Evolutionary conservation across 2,113 vertebrate genomes (phyloP).

Genomic region (Prinia subflava): DNA sequence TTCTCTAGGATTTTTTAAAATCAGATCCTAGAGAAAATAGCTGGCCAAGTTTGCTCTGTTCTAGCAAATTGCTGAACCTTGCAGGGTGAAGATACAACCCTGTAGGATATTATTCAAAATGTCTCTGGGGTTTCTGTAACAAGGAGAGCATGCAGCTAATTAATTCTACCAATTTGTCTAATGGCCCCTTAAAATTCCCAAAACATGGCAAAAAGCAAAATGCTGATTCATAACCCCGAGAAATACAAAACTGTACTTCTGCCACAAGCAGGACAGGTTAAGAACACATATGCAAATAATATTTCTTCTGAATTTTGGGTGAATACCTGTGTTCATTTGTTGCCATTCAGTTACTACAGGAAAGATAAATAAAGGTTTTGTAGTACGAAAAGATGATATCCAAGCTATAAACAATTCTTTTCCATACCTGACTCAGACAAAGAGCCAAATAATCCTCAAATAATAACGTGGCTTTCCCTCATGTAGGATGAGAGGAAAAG

Average conservation of each 20-base stretch:
- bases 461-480: not conserved
- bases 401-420: not conserved
- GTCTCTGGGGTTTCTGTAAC: not conserved
- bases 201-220: not conserved
- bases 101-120: not conserved
- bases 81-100: not conserved
- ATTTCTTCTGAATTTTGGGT: not conserved
- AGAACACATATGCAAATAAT: not conserved
- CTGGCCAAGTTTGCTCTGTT: not conserved
- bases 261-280: not conserved
- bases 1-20: slow-evolving; percentile 23
- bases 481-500: not conserved
- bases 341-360: not conserved
- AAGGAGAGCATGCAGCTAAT: not conserved
- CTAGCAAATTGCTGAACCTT: not conserved
- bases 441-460: not conserved
- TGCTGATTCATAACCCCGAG: not conserved
- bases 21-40: slow-evolving; percentile 26
- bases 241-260: not conserved
- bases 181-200: not conserved
- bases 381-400: not conserved
- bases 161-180: slow-evolving; percentile 13
- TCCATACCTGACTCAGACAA: not conserved
- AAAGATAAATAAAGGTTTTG: not conserved
- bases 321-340: not conserved